Conservation (phyloP, 2,888 invertebrate genomes). For the Trachelus tabidus region DNA sequence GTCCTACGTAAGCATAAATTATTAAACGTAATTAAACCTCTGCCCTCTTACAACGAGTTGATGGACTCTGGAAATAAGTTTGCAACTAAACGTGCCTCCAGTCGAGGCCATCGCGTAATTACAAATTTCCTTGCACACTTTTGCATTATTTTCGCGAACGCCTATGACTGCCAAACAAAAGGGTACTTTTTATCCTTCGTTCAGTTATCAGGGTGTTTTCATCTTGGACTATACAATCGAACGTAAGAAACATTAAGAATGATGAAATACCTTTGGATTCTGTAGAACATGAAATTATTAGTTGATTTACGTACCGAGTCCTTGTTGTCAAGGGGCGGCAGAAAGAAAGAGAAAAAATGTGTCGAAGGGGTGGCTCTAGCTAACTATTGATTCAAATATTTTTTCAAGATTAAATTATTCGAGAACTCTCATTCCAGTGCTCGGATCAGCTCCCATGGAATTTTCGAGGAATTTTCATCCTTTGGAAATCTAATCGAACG, state of each 20-base stretch:
- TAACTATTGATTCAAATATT: background rate
- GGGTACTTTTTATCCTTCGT: background rate
- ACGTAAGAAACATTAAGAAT: background rate
- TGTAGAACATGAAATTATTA: slow-evolving; percentile 43
- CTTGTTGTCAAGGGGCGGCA: background rate
- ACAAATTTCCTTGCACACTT: slow-evolving; percentile 48
- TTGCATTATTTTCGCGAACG: slow-evolving; percentile 37
- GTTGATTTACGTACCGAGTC: slow-evolving; percentile 46
- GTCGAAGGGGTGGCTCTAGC: background rate
- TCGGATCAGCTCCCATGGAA: background rate
- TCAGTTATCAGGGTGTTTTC: background rate
- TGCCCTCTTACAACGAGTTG: slow-evolving; percentile 19
- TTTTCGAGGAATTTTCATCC: background rate
- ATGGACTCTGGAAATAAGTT: slow-evolving; percentile 49
- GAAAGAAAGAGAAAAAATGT: background rate
- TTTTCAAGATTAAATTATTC: background rate
- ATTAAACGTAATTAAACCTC: slow-evolving; percentile 46
- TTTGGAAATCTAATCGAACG: background rate
- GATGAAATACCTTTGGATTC: background rate
- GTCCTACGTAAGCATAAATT: slow-evolving; percentile 45
- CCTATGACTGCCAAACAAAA: background rate
- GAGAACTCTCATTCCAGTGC: background rate
- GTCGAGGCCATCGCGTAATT: background rate
- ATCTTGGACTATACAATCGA: background rate
- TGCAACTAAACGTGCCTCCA: slow-evolving; percentile 32